Percentiles rank a stretch among this genome's conserved stretches.
phyloP scores from a whole-genome alignment of 2,888 invertebrate species.

The Oscheius sp. region DNA sequence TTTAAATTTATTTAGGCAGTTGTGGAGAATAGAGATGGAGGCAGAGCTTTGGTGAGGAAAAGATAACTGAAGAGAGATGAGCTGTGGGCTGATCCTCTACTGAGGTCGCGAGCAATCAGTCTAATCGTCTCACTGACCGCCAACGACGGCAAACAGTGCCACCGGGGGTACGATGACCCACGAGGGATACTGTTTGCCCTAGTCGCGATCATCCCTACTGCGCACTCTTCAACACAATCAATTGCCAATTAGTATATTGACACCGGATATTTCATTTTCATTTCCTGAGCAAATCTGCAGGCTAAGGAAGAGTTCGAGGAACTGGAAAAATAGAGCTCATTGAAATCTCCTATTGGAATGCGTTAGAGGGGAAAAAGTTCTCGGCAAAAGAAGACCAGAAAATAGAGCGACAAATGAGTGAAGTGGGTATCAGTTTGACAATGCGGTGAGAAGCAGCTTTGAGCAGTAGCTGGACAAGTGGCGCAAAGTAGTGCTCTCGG shows the following conservation, averaged over 20 bases:
- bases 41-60: conserved; percentile 2
- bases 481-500: conserved; percentile 28
- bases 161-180: conserved; percentile 22
- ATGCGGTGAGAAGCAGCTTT: not conserved
- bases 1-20: conserved; percentile 12
- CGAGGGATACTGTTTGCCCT: conserved; percentile 24
- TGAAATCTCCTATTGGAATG: not conserved
- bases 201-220: conserved; percentile 25
- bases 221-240: conserved; percentile 21
- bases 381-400: not conserved
- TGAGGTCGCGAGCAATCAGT: conserved; percentile 27
- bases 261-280: not conserved
- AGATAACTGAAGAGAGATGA: conserved; percentile 26
- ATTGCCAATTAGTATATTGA: conserved; percentile 20
- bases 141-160: conserved; percentile 27
- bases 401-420: not conserved
- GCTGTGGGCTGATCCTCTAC: conserved; percentile 19
- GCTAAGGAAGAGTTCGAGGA: not conserved
- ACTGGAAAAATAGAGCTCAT: not conserved
- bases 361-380: not conserved
- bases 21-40: not conserved
- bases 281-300: not conserved
- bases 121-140: conserved; percentile 30
- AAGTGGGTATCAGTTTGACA: conserved; percentile 19
- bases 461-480: conserved; percentile 24